Evolutionary conservation across 2,113 vertebrate genomes (phyloP), one percentile per base, ranked within the genome.

Genomic region (Cavia porcellus): DNA sequence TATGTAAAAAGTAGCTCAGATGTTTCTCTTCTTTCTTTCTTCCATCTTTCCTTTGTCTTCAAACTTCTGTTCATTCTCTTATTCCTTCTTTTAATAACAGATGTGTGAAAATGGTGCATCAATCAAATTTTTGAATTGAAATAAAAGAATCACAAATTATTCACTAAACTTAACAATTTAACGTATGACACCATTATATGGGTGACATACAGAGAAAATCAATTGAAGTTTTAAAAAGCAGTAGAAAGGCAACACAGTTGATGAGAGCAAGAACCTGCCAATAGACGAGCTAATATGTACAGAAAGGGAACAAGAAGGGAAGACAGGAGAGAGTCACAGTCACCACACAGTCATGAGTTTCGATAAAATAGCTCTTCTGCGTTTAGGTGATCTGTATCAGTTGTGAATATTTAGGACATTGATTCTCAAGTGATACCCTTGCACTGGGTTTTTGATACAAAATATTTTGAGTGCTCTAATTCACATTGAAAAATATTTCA

Each of bases 401-500:
- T 52, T 81, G 66, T 82, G 50, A 87, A 83, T 93, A 81, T 92
- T 86, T 89, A 86, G 74, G 87, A 66, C 75, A n/a, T 24, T 89
- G 32, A 62, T 95, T 95, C 62, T 96, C 68, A 87, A 52, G 59
- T 92, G 81, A 87, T 92, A 82, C 25, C 70, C 57, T 85, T 90
- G 75, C 13, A 80, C 32, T 90, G 50, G 32, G 6, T 5, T 74
- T 94, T 81, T 84, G 84, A 93, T 45, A 68, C 68, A 68, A 89
- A 92, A 95, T 92, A 86, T 85, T 96, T 96, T 89, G 93, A 96
- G 87, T 84, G n/a, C 68, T 93, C 84, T 87, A 77, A 94, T 85
- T 92, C 47, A 87, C 4, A 75, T 13, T 25, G 1, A 20, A 74
- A 93, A 89, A 42, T 52, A 64, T 32, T 83, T 59, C 5, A 47